These are phyloP conservation scores for Carapus acus DNA, from an alignment of 2,797 vertebrate genomes.

Conservation along the genomic window DNA sequence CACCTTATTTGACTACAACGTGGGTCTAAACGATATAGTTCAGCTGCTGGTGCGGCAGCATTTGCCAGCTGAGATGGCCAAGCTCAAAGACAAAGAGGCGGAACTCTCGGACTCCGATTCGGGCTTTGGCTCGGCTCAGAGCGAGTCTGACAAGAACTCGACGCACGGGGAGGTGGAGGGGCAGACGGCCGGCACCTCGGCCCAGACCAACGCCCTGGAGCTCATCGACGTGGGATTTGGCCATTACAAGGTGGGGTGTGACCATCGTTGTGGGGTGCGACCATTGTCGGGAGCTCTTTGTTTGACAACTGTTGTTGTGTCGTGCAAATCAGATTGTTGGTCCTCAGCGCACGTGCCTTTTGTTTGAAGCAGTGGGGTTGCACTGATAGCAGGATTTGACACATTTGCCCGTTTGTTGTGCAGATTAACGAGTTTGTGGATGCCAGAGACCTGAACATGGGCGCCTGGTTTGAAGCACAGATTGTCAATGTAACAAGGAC, in stretches of 20 bases:
- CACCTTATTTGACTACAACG: conserved; percentile 94
- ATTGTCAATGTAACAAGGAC: conserved; percentile 81
- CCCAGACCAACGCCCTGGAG: conserved; percentile 46
- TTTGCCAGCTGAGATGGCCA: conserved; percentile 53
- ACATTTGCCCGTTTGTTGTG: not conserved
- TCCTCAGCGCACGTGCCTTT: no score
- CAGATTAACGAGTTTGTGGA: conserved; percentile 91
- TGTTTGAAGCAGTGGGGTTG: not conserved
- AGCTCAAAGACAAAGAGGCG: conserved; percentile 80
- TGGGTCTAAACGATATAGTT: conserved; percentile 93
- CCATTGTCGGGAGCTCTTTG: no score
- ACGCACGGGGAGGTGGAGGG: conserved; percentile 80
- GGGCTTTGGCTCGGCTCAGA: conserved; percentile 88
- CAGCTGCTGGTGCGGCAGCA: conserved; percentile 88
- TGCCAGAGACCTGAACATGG: conserved; percentile 89
- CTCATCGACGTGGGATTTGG: conserved; percentile 79
- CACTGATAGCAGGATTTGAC: not conserved
- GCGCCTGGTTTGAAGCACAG: conserved; percentile 95
- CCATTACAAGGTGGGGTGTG: conserved; percentile 88
- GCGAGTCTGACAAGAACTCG: conserved; percentile 91
- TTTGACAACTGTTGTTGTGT: no score
- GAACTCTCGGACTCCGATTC: conserved; percentile 94
- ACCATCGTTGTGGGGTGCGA: no score
- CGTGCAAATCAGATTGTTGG: no score
- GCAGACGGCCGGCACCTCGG: conserved; percentile 73